Evolutionary conservation across 2,797 vertebrate genomes (phyloP).

Genomic region (Lithobates sylvaticus): DNA sequence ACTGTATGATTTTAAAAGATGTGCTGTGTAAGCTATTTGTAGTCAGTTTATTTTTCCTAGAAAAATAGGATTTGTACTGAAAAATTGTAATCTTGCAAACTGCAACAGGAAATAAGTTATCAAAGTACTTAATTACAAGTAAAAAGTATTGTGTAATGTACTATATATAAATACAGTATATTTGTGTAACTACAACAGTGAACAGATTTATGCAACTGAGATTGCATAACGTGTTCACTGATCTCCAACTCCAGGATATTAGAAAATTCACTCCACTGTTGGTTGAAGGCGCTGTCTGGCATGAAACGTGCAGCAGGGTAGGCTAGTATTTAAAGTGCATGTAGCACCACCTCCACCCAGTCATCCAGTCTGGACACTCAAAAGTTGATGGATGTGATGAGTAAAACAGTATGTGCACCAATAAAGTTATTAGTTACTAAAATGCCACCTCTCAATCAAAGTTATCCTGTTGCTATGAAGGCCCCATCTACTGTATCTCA

Average conservation of each 20-base stretch:
- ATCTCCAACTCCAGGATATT: neutral
- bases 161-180: neutral
- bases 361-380: too few species aligned
- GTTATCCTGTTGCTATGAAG: too few species aligned
- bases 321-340: too few species aligned
- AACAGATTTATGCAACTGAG: constrained; percentile 2
- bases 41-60: neutral
- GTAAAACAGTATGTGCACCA: too few species aligned
- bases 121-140: neutral
- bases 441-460: too few species aligned
- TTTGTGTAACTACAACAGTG: neutral
- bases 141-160: neutral
- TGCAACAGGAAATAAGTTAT: neutral
- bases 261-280: too few species aligned
- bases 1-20: neutral
- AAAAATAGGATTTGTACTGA: neutral
- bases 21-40: neutral
- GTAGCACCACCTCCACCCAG: too few species aligned
- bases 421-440: too few species aligned
- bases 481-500: too few species aligned
- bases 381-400: too few species aligned
- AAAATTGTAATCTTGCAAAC: neutral
- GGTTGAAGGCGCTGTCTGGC: too few species aligned
- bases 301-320: too few species aligned
- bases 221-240: constrained; percentile 16